phyloP scores from a whole-genome alignment of 1,140 invertebrate species.

The Caenorhabditis brenneri region DNA sequence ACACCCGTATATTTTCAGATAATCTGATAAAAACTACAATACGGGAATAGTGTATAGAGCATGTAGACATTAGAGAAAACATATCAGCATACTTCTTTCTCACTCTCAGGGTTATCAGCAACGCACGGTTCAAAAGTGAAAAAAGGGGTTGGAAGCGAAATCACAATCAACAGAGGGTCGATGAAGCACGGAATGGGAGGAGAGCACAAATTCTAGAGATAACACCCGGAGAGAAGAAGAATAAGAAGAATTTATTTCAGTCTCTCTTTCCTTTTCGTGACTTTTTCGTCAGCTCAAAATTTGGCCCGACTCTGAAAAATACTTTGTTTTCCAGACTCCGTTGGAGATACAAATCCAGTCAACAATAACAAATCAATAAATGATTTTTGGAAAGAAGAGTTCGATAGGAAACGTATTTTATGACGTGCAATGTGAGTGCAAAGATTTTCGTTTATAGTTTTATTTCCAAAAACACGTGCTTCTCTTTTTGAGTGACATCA shows the following conservation, averaged over 20 bases:
- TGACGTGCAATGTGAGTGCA: conserved; percentile 26
- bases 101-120: neutral
- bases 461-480: neutral
- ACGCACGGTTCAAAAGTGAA: conserved; percentile 27
- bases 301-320: neutral
- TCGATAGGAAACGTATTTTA: conserved; percentile 27
- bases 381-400: conserved; percentile 17
- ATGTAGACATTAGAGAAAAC: neutral
- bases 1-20: conserved; percentile 6
- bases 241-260: neutral
- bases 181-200: neutral
- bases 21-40: neutral
- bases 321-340: neutral
- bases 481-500: neutral
- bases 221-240: neutral
- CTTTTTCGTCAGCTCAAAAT: conserved; percentile 16
- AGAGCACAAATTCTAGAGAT: neutral
- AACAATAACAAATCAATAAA: neutral
- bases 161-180: conserved; percentile 8
- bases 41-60: neutral
- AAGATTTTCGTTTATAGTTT: neutral
- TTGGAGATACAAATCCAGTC: neutral
- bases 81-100: too few relatives aligned
- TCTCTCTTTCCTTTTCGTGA: conserved; percentile 15
- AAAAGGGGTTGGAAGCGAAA: conserved; percentile 23